Evolutionary conservation across 1,140 invertebrate species (phyloP).

Genomic region (Elysia chlorotica): DNA sequence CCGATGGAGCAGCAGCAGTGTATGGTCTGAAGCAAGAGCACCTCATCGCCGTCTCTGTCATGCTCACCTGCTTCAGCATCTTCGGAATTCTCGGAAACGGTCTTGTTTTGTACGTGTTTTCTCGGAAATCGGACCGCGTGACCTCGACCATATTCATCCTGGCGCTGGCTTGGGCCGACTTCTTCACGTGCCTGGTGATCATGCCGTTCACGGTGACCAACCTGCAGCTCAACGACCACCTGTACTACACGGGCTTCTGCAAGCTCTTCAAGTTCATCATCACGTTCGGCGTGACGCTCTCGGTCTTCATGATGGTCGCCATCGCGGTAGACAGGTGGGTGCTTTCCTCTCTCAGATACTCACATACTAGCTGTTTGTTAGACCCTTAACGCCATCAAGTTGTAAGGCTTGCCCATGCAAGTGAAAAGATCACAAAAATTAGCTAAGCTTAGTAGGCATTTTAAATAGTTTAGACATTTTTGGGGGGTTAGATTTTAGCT

Average conservation of each 20-base stretch:
- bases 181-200: constrained; percentile 49
- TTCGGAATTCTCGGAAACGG: constrained; percentile 57
- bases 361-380: too few species aligned
- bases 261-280: constrained; percentile 57
- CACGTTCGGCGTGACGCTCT: constrained; percentile 56
- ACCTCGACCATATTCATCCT: constrained; percentile 61
- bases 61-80: constrained; percentile 33
- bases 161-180: constrained; percentile 54
- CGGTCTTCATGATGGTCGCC: constrained; percentile 60
- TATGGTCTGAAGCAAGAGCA: background rate
- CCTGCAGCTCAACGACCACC: constrained; percentile 37
- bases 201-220: constrained; percentile 54
- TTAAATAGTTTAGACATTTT: too few species aligned
- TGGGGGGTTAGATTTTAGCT: too few species aligned
- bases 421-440: too few species aligned
- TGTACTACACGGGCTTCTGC: constrained; percentile 46
- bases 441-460: too few species aligned
- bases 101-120: constrained; percentile 59
- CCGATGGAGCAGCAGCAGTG: background rate
- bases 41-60: background rate
- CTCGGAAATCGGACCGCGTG: constrained; percentile 49
- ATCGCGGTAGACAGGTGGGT: constrained; percentile 61
- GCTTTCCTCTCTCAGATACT: too few species aligned
- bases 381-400: too few species aligned
- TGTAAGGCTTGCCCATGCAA: too few species aligned